These are phyloP conservation scores for Acromyrmex heyeri DNA, from an alignment of 1,140 invertebrate genomes.

Conservation along the genomic window DNA sequence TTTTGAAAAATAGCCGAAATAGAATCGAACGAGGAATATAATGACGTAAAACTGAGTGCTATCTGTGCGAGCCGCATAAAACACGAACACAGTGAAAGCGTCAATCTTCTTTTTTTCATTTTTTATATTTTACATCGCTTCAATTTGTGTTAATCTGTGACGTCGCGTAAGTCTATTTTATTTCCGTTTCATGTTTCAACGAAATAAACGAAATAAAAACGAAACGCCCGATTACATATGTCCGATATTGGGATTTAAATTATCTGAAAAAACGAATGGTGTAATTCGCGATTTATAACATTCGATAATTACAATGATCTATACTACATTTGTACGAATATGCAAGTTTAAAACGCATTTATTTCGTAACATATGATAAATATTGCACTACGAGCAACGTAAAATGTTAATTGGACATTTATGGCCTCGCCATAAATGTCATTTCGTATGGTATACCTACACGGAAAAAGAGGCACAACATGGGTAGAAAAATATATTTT, in stretches of 20 bases:
- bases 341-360: conserved; percentile 10
- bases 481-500: neutral
- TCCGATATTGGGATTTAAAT: conserved; percentile 1
- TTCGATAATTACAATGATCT: conserved; percentile 22
- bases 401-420: conserved; percentile 52
- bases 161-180: conserved; percentile 15
- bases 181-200: neutral
- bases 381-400: neutral
- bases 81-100: neutral
- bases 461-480: neutral
- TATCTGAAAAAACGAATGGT: neutral
- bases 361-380: conserved; percentile 5
- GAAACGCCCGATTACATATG: neutral
- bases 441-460: neutral
- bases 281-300: neutral
- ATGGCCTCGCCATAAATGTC: neutral
- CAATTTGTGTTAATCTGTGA: conserved; percentile 29
- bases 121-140: neutral
- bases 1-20: conserved; percentile 57
- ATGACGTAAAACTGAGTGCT: conserved; percentile 14
- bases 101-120: neutral
- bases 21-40: conserved; percentile 18
- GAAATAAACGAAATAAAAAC: conserved; percentile 21
- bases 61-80: neutral
- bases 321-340: neutral